Conservation (phyloP, 1,140 invertebrate genomes). For the Bombyx mori region ASM3026992v2 NC_085132.1:8754501-8755000, state of each 20-base stretch:
- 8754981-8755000: too few species aligned
- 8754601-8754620: too few species aligned
- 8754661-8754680: neutral
- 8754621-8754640: too few species aligned
- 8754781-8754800: constrained; percentile 96
- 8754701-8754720: constrained; percentile 89
- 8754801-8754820: constrained; percentile 98
- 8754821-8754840: constrained; percentile 98
- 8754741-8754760: constrained; percentile 83
- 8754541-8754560: too few species aligned
- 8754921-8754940: constrained; percentile 19
- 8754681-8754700: constrained; percentile 76
- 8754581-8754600: too few species aligned
- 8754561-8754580: too few species aligned
- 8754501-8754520: too few species aligned
- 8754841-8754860: constrained; percentile 88
- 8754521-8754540: too few species aligned
- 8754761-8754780: constrained; percentile 95
- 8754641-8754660: too few species aligned
- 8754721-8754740: constrained; percentile 85
- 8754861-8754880: constrained; percentile 77
- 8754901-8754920: constrained; percentile 49
- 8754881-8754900: constrained; percentile 61
- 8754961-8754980: too few species aligned
- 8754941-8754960: neutral